A percentile compares a stretch with the other conserved stretches of the same genome.
phyloP scores from a whole-genome alignment of 2,888 invertebrate species.

The Tiliacea aurago region DNA sequence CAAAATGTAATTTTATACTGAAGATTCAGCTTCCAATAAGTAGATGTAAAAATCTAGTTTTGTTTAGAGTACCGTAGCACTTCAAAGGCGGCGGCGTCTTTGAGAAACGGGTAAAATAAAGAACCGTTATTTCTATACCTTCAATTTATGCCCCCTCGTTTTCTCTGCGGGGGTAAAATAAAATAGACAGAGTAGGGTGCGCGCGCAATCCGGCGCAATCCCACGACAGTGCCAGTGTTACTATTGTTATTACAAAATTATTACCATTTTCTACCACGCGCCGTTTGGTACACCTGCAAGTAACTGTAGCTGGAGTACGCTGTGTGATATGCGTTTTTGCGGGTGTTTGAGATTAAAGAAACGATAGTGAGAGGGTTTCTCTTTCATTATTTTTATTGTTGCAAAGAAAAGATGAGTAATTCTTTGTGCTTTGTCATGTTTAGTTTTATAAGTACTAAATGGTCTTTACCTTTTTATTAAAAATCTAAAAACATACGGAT shows the following conservation, averaged over 20 bases:
- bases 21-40: not conserved
- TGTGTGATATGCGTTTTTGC: conserved; percentile 32
- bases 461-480: not conserved
- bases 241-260: conserved; percentile 53
- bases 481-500: no score
- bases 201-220: conserved; percentile 42
- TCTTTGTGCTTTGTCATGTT: not conserved
- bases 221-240: conserved; percentile 41
- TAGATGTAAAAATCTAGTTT: conserved; percentile 24
- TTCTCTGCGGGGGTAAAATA: conserved; percentile 35
- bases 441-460: not conserved
- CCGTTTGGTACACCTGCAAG: conserved; percentile 53
- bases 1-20: not conserved
- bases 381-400: conserved; percentile 36
- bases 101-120: conserved; percentile 9
- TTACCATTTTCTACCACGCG: conserved; percentile 62
- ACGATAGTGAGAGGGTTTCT: conserved; percentile 37
- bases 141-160: conserved; percentile 31
- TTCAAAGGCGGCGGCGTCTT: conserved; percentile 21
- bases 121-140: conserved; percentile 55
- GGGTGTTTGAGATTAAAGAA: conserved; percentile 5
- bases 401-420: not conserved
- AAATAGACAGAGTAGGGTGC: conserved; percentile 49
- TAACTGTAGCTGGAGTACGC: conserved; percentile 58
- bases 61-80: not conserved